Evolutionary conservation across 1,140 invertebrate genomes (phyloP), one percentile per base, ranked within the genome.

Genomic region (Cotesia glomerata): DNA sequence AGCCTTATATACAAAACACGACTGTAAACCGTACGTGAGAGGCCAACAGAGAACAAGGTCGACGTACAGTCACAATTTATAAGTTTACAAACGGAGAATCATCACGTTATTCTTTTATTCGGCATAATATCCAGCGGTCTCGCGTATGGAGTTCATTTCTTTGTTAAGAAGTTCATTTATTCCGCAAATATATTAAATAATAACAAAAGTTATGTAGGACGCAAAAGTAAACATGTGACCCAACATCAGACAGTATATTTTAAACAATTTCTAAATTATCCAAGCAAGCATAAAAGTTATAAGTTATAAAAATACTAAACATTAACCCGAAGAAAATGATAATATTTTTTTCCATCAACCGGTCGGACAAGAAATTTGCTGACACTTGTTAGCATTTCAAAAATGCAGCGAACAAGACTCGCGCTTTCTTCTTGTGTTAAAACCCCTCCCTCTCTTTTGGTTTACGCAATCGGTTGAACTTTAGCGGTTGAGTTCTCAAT

Each of bases 1-100:
- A 76, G 52, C 56, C 71, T 79, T 73, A 76, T 74, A 76, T 75
- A 71, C 63, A 14, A 4, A 39, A 63, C 49, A 45, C 54, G 35
- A 35, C 16, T 34, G 18, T 72, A 13, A n/a, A 14, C 9, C 5
- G 26, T 26, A 70, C 8, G n/a, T 72, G 75, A 32, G 75, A 45
- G 81, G 80, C 80, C 80, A 82, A 72, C 75, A 61, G 71, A 79
- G 78, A 82, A 81, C 82, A 81, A 80, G 82, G 80, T 80, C 81
- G 76, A 75, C 68, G 39, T 45, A 45, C 39, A 45, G 39, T 11
- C 67, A 65, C 62, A 16, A 73, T 56, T 75, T 62, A 11, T n/a
- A 18, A 64, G 35, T 68, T 45, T 45, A 45, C 39, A 45, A 45
- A 45, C 58, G 34, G 32, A 45, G 34, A 58, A 69, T 59, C 54